These are phyloP conservation scores for Ophion obscuratus DNA, from an alignment of 2,888 invertebrate species.

Conservation along the genomic window DNA sequence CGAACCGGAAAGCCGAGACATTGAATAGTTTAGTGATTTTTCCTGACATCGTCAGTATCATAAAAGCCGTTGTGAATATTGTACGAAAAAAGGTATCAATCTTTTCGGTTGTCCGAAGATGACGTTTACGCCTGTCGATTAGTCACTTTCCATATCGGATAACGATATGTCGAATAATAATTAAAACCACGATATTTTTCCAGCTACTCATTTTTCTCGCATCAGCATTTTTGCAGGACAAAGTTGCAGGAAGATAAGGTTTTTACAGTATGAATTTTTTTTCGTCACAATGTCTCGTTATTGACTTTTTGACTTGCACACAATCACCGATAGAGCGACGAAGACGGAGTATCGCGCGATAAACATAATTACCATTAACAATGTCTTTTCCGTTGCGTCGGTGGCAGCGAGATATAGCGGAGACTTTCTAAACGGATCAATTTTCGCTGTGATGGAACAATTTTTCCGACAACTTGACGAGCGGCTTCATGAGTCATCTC, in stretches of 20 bases:
- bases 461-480: constrained; percentile 83
- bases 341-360: background rate
- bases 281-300: too few relatives aligned
- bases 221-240: background rate
- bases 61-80: background rate
- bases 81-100: background rate
- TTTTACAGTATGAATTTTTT: too few relatives aligned
- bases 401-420: constrained; percentile 68
- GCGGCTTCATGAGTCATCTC: constrained; percentile 83
- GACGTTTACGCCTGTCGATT: background rate
- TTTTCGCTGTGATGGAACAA: constrained; percentile 84
- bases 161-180: background rate
- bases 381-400: background rate
- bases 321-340: too few relatives aligned
- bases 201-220: background rate
- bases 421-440: constrained; percentile 68
- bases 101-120: background rate
- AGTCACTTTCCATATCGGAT: background rate
- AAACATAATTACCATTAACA: background rate
- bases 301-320: too few relatives aligned
- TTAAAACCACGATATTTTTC: too few relatives aligned
- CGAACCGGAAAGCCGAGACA: too few relatives aligned
- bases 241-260: too few relatives aligned
- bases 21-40: background rate
- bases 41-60: too few relatives aligned